Evolutionary conservation across 2,797 vertebrate genomes (phyloP).

Genomic region (Gephyroberyx darwinii): DNA sequence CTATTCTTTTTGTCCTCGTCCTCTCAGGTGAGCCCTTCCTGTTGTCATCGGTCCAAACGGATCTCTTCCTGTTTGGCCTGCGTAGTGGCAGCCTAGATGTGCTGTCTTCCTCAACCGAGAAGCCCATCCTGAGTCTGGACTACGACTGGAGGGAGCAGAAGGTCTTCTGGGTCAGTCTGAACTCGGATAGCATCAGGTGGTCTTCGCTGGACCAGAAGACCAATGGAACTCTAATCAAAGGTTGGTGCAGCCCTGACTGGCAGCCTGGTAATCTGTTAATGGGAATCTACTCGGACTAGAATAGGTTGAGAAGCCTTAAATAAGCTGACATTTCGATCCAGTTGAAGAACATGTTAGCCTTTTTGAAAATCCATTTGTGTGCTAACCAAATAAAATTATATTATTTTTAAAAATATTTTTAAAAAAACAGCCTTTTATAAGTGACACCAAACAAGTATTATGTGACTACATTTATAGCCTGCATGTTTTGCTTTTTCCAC

Average conservation of each 20-base stretch:
- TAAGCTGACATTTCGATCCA: neutral
- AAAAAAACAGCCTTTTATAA: too few relatives aligned
- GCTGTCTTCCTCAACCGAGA: slow-evolving; percentile 80
- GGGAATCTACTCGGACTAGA: too few relatives aligned
- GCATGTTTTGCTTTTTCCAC: too few relatives aligned
- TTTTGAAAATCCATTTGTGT: too few relatives aligned
- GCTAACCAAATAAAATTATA: too few relatives aligned
- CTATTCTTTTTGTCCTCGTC: neutral
- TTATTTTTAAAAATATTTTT: too few relatives aligned
- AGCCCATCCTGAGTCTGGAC: slow-evolving; percentile 85
- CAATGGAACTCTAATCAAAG: slow-evolving; percentile 86
- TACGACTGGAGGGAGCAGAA: slow-evolving; percentile 87
- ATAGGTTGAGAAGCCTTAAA: too few relatives aligned
- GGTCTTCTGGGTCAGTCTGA: slow-evolving; percentile 88
- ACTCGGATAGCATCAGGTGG: slow-evolving; percentile 87
- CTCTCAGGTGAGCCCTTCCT: slow-evolving; percentile 83
- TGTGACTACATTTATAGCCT: too few relatives aligned
- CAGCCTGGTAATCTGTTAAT: too few relatives aligned
- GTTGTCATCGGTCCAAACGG: slow-evolving; percentile 84
- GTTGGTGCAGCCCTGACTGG: slow-evolving; percentile 65
- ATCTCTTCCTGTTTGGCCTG: slow-evolving; percentile 84
- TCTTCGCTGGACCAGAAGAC: slow-evolving; percentile 81
- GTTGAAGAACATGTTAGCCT: neutral
- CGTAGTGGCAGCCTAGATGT: slow-evolving; percentile 81
- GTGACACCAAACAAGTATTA: too few relatives aligned